Conservation (phyloP, 2,888 invertebrate genomes). For the Exephanes ischioxanthus region DNA sequence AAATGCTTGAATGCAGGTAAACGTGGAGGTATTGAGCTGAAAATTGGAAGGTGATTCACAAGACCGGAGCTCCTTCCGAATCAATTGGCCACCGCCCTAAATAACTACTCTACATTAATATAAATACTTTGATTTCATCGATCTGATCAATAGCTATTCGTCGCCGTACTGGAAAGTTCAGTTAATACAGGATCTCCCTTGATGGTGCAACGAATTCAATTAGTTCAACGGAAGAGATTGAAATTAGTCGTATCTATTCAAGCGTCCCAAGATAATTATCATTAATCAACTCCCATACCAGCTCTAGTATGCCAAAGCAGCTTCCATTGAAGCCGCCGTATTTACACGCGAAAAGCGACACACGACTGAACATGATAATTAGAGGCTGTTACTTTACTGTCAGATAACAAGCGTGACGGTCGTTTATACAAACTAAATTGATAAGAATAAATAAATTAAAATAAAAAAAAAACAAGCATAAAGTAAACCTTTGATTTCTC, state of each 20-base stretch:
- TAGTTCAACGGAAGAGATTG: conserved; percentile 45
- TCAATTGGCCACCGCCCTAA: too few relatives aligned
- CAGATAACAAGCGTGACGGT: conserved; percentile 20
- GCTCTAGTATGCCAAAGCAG: background rate
- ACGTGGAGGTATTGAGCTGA: too few relatives aligned
- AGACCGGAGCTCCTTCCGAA: too few relatives aligned
- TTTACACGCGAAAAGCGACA: conserved; percentile 10
- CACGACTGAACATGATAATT: conserved; percentile 46
- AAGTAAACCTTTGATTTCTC: background rate
- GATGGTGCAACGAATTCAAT: conserved; percentile 56
- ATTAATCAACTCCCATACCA: conserved; percentile 45
- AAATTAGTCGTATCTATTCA: conserved; percentile 44
- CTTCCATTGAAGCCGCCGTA: conserved; percentile 19
- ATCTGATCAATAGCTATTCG: background rate
- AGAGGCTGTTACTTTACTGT: conserved; percentile 45
- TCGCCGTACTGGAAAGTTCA: conserved; percentile 38
- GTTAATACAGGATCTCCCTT: conserved; percentile 23
- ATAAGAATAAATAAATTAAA: conserved; percentile 6
- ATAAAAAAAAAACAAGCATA: background rate
- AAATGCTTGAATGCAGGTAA: too few relatives aligned
- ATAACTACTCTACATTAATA: too few relatives aligned
- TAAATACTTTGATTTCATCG: background rate
- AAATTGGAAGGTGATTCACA: too few relatives aligned
- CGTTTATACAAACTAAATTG: background rate
- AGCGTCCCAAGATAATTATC: conserved; percentile 48